phyloP scores from a whole-genome alignment of 2,888 invertebrate genomes.

The Nymphalis c-album region DNA sequence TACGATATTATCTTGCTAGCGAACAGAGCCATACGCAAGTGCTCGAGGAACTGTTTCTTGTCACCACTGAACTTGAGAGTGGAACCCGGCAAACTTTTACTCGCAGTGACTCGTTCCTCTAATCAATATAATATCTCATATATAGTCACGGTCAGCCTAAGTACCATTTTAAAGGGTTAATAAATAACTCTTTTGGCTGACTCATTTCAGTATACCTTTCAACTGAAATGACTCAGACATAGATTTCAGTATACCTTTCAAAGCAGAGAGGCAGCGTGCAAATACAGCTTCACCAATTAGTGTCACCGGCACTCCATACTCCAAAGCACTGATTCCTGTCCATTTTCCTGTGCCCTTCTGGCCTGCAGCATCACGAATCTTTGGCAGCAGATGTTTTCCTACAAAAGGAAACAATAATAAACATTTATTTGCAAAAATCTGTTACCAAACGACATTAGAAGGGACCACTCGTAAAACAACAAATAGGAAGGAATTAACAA shows the following conservation, averaged over 20 bases:
- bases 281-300: slow-evolving; percentile 99
- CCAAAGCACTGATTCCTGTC: slow-evolving; percentile 98
- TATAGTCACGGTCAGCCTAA: too few relatives aligned
- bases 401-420: background rate
- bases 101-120: slow-evolving; percentile 92
- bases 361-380: slow-evolving; percentile 97
- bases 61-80: slow-evolving; percentile 84
- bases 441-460: too few relatives aligned
- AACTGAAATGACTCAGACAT: too few relatives aligned
- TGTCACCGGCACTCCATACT: slow-evolving; percentile 98
- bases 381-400: slow-evolving; percentile 90
- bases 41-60: slow-evolving; percentile 89
- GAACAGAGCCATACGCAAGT: slow-evolving; percentile 94
- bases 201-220: slow-evolving; percentile 77
- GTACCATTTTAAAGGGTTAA: too few relatives aligned
- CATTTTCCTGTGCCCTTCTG: slow-evolving; percentile 99
- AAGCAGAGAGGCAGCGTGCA: slow-evolving; percentile 95
- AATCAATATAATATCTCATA: slow-evolving; percentile 4
- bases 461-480: too few relatives aligned
- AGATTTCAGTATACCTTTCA: slow-evolving; percentile 82
- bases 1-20: slow-evolving; percentile 99
- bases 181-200: too few relatives aligned
- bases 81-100: slow-evolving; percentile 87
- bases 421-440: too few relatives aligned
- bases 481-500: too few relatives aligned